Evolutionary conservation across 2,797 vertebrate species (phyloP).

Genomic region (Anguilla pacifica): DNA sequence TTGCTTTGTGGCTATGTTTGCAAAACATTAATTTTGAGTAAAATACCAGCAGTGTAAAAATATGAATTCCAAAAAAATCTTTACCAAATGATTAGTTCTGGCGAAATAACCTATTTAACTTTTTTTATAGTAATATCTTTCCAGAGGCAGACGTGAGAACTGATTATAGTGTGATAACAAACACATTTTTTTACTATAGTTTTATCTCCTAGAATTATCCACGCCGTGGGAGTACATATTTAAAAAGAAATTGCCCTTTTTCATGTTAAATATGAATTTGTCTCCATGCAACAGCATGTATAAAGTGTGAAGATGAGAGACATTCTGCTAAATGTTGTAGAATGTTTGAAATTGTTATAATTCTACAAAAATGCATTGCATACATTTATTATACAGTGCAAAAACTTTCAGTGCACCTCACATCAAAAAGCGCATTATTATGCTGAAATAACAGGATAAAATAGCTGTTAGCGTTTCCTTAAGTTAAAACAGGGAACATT

Average conservation of each 20-base stretch:
- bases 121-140: not conserved
- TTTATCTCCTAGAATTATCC: not conserved
- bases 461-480: no score
- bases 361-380: not conserved
- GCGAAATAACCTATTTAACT: not conserved
- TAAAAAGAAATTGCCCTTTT: not conserved
- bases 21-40: constrained; percentile 30
- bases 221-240: not conserved
- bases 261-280: not conserved
- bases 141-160: not conserved
- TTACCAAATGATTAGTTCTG: not conserved
- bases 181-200: not conserved
- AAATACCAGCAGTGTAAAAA: not conserved
- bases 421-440: no score
- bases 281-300: not conserved
- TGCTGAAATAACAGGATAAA: no score
- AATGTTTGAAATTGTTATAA: not conserved
- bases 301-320: not conserved
- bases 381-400: not conserved
- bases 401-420: no score
- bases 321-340: not conserved
- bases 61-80: not conserved
- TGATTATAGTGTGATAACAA: not conserved
- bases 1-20: not conserved
- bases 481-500: no score